Conservation (phyloP, 2,888 invertebrate species). For the Coelinius sp. region DNA sequence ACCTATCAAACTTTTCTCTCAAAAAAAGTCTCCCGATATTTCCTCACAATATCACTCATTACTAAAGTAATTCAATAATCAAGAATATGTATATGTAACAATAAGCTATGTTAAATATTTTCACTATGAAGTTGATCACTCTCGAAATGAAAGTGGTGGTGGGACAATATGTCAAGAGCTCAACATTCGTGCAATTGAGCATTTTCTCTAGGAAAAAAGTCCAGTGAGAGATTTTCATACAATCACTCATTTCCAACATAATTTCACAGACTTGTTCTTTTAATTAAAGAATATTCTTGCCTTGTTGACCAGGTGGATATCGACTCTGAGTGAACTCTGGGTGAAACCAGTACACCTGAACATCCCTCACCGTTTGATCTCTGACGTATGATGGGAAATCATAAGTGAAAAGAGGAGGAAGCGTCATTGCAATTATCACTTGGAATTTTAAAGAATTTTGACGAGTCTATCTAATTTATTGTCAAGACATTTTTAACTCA, state of each 20-base stretch:
- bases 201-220: no score
- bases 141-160: no score
- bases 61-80: no score
- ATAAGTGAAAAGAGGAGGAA: conserved; percentile 56
- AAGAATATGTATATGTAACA: no score
- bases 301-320: conserved; percentile 71
- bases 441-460: conserved; percentile 30
- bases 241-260: neutral
- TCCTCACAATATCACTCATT: no score
- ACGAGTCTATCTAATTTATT: conserved; percentile 17
- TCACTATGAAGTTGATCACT: no score
- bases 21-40: no score
- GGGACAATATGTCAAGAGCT: no score
- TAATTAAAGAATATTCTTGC: conserved; percentile 49
- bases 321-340: conserved; percentile 75
- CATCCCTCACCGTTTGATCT: conserved; percentile 50
- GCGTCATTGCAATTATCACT: conserved; percentile 55
- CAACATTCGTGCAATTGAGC: no score
- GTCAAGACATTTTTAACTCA: conserved; percentile 32
- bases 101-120: no score
- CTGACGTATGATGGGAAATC: conserved; percentile 59
- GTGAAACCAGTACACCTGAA: conserved; percentile 74
- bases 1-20: no score
- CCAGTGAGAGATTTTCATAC: no score
- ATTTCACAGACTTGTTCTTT: neutral